Base-by-base conservation (phyloP, 2,113 vertebrate genomes). In the Eleginops maclovinus region DNA sequence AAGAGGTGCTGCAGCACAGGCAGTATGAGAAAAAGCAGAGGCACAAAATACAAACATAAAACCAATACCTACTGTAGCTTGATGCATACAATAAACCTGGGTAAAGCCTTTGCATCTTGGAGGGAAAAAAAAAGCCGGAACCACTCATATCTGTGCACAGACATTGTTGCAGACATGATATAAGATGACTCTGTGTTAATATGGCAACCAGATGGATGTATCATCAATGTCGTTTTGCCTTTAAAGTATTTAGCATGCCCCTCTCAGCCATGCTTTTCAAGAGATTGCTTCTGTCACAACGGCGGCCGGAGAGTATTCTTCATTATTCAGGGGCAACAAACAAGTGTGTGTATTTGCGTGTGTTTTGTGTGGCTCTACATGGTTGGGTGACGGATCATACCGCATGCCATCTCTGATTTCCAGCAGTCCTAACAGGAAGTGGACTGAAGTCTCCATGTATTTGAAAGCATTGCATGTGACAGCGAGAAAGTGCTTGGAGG, bases 221-320 rank as follows among this genome's bases (percentile, higher is more conserved):
- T 87, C 79, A 89, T 94, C 75, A 89, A 90, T 86, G 77, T 89
- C 90, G 71, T 73, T 93, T 49, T 63, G 58, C 70, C 22, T 77
- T 83, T 93, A 65, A 93, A 89, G 75, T 74, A 86, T 88, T 86
- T 55, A 92, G 68, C 31, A 77, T 61, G 67, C 31, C 24, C 41
- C 31, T 80, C 78, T 78, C 60, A 64, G 46, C 89, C 66, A 54
- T 74, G 61, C 67, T 28, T 75, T 21, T 68, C 78, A 87, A 31
- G 65, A 87, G 79, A 85, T 85, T 47, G 50, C 56, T 86, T 92
- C 59, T 80, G 82, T 72, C 83, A 82, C 74, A 79, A 58, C 14
- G n/a, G 68, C 16, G 11, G 73, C 61, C 13, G 54, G 67, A 49
- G 70, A 80, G 44, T 65, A 3, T 17, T 58, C 66, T 92, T 72